These are phyloP conservation scores for Sarcophaga rosellei DNA, from an alignment of 2,888 invertebrate genomes.

Conservation along the genomic window DNA sequence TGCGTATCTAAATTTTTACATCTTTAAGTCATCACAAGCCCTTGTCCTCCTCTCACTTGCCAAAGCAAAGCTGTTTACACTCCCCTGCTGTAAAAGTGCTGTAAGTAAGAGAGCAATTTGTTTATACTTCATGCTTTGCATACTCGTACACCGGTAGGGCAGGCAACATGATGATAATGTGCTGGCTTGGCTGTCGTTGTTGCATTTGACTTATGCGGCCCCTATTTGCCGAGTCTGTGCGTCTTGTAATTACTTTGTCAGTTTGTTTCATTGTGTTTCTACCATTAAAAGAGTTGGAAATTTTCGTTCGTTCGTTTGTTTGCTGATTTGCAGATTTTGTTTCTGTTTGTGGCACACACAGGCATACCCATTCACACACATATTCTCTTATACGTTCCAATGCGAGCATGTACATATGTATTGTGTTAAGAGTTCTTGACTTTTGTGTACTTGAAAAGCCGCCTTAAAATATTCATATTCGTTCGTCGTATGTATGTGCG, in stretches of 20 bases:
- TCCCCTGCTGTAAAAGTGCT: not conserved
- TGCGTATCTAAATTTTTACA: constrained; percentile 59
- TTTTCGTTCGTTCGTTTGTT: not conserved
- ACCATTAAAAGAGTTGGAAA: constrained; percentile 19
- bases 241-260: constrained; percentile 67
- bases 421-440: constrained; percentile 66
- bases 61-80: not conserved
- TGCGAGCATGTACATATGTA: not conserved
- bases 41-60: not conserved
- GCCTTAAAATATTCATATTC: constrained; percentile 43
- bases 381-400: not conserved
- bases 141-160: not conserved
- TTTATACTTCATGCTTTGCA: constrained; percentile 45
- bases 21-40: constrained; percentile 52
- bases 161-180: constrained; percentile 32
- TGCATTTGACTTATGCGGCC: constrained; percentile 67
- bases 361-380: not conserved
- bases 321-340: constrained; percentile 52
- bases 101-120: constrained; percentile 33
- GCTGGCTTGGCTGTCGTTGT: constrained; percentile 46
- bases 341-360: not conserved
- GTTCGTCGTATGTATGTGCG: not conserved
- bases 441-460: constrained; percentile 66
- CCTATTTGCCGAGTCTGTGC: constrained; percentile 58
- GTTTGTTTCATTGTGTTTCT: constrained; percentile 56